Conservation (phyloP, 2,113 vertebrate species). For the Ammodytes dubius region DNA sequence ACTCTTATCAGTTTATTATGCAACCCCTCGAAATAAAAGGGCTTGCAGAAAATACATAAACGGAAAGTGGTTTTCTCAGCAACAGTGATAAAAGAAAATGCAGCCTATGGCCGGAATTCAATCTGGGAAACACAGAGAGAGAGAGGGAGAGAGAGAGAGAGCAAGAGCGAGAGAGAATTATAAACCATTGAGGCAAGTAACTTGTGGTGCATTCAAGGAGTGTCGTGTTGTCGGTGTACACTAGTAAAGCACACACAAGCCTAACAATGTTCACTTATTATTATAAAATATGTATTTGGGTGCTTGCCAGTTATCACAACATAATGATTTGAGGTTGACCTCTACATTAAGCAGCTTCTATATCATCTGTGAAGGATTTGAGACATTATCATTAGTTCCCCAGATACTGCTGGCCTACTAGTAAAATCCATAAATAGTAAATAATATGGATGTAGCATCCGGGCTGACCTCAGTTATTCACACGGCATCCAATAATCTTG, state of each 20-base stretch:
- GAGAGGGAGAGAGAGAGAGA: no score
- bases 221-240: not conserved
- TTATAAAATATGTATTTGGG: no score
- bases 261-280: not conserved
- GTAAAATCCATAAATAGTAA: no score
- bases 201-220: not conserved
- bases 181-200: not conserved
- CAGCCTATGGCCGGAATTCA: constrained; percentile 42
- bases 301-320: no score
- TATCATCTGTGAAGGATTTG: no score
- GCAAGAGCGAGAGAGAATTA: not conserved
- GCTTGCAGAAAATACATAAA: constrained; percentile 22
- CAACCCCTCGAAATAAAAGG: constrained; percentile 24
- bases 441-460: no score
- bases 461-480: no score
- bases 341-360: no score
- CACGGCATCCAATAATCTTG: no score
- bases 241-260: not conserved
- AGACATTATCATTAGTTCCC: no score
- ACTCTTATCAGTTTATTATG: constrained; percentile 20
- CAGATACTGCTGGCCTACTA: no score
- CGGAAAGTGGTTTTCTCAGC: constrained; percentile 2
- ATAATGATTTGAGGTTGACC: no score
- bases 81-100: constrained; percentile 39
- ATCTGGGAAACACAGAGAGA: constrained; percentile 9